Conservation (phyloP, 1,140 invertebrate genomes). For the Agraylea sexmaculata region DNA sequence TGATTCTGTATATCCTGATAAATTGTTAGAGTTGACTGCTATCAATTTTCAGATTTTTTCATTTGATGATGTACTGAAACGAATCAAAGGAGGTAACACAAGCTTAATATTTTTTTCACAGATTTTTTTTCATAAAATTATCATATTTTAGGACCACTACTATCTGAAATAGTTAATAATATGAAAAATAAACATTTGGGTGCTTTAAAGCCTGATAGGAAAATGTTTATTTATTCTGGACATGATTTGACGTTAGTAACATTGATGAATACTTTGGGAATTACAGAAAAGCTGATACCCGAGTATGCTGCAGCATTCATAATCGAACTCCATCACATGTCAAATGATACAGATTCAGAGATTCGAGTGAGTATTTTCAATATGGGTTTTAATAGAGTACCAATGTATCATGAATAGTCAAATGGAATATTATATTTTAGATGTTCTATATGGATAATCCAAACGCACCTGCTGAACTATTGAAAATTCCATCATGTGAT, state of each 20-base stretch:
- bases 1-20: conserved; percentile 52
- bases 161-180: conserved; percentile 35
- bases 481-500: conserved; percentile 38
- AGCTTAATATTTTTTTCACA: conserved; percentile 11
- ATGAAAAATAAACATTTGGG: conserved; percentile 30
- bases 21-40: conserved; percentile 53
- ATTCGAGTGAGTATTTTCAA: conserved; percentile 31
- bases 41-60: conserved; percentile 58
- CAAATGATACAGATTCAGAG: conserved; percentile 29
- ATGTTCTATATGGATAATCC: conserved; percentile 14
- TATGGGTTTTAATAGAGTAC: background rate
- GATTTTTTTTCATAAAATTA: conserved; percentile 15
- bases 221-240: conserved; percentile 52
- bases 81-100: conserved; percentile 53
- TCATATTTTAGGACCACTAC: conserved; percentile 34
- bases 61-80: conserved; percentile 55
- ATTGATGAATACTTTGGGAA: conserved; percentile 53
- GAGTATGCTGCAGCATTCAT: conserved; percentile 56
- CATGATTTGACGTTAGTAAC: conserved; percentile 66
- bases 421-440: conserved; percentile 15
- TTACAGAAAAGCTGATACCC: conserved; percentile 49
- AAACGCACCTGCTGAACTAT: conserved; percentile 24
- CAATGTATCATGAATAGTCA: background rate
- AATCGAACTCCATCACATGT: conserved; percentile 48
- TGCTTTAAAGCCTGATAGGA: conserved; percentile 28